Percentiles rank a stretch among this genome's conserved stretches.
Evolutionary conservation across 1,140 invertebrate species (phyloP).

Genomic region (Pantala flavescens): DNA sequence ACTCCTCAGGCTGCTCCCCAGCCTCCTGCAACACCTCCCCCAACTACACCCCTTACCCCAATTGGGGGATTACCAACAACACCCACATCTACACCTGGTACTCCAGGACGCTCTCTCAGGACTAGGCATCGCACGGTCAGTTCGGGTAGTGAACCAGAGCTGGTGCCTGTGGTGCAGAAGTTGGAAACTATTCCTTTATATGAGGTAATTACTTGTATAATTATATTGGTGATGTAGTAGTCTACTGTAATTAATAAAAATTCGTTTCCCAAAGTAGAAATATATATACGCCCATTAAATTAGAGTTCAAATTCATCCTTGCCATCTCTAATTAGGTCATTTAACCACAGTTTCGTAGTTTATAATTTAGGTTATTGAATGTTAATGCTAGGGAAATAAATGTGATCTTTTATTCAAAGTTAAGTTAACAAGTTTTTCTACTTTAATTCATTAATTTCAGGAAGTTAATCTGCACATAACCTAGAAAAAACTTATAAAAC

Average conservation of each 20-base stretch:
- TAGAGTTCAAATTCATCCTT: too few species aligned
- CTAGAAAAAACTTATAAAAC: too few species aligned
- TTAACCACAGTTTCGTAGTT: too few species aligned
- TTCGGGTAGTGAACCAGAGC: slow-evolving; percentile 33
- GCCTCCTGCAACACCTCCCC: slow-evolving; percentile 24
- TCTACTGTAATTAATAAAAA: not conserved
- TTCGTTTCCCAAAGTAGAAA: too few species aligned
- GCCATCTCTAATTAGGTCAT: too few species aligned
- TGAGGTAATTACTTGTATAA: not conserved
- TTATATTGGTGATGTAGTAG: not conserved
- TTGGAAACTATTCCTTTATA: slow-evolving; percentile 30
- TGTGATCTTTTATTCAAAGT: too few species aligned
- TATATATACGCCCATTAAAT: too few species aligned
- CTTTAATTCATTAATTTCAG: too few species aligned
- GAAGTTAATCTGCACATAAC: too few species aligned
- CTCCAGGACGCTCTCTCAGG: slow-evolving; percentile 8
- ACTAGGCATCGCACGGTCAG: slow-evolving; percentile 27
- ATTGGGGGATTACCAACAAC: slow-evolving; percentile 17
- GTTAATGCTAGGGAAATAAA: too few species aligned
- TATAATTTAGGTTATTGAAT: too few species aligned
- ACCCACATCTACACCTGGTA: slow-evolving; percentile 19
- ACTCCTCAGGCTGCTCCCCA: slow-evolving; percentile 19
- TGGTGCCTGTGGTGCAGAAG: slow-evolving; percentile 33
- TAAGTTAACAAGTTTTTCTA: too few species aligned
- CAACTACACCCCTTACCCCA: slow-evolving; percentile 27